A percentile compares a stretch with the other conserved stretches of the same genome.
Conservation (phyloP, 2,113 vertebrate species). For the Phyllostomus discolor region DNA sequence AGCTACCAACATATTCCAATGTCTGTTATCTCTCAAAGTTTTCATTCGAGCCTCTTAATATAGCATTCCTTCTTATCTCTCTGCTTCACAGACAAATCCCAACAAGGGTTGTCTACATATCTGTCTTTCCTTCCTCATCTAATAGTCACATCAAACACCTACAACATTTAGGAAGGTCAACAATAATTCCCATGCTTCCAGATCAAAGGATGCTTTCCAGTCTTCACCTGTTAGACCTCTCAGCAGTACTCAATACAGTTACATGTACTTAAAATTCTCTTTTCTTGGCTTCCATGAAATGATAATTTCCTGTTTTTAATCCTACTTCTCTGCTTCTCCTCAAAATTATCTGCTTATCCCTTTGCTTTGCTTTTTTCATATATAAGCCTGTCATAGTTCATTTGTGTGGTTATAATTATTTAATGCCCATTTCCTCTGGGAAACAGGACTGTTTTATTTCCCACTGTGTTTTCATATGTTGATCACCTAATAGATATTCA, state of each 20-base stretch:
- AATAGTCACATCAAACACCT: neutral
- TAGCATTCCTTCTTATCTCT: neutral
- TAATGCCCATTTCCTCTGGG: neutral
- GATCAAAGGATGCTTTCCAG: neutral
- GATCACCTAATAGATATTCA: neutral
- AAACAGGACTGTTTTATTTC: neutral
- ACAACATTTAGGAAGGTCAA: neutral
- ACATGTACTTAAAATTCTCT: neutral
- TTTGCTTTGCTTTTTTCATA: neutral
- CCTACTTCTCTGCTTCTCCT: neutral
- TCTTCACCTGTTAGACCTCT: neutral
- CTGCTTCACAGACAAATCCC: neutral
- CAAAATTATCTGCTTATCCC: neutral
- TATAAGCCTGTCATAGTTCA: neutral
- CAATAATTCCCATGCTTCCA: neutral
- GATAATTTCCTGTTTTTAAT: neutral
- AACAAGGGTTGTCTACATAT: neutral
- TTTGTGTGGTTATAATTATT: neutral
- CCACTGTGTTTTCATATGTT: neutral
- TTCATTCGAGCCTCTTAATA: neutral
- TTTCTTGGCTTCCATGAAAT: neutral
- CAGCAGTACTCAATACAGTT: neutral
- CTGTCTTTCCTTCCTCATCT: neutral
- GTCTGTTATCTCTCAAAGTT: neutral
- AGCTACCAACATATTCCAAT: neutral